A percentile compares a stretch with the other conserved stretches of the same genome.
Evolutionary conservation across 2,888 invertebrate genomes (phyloP).

Genomic region (Pachydiplax longipennis): DNA sequence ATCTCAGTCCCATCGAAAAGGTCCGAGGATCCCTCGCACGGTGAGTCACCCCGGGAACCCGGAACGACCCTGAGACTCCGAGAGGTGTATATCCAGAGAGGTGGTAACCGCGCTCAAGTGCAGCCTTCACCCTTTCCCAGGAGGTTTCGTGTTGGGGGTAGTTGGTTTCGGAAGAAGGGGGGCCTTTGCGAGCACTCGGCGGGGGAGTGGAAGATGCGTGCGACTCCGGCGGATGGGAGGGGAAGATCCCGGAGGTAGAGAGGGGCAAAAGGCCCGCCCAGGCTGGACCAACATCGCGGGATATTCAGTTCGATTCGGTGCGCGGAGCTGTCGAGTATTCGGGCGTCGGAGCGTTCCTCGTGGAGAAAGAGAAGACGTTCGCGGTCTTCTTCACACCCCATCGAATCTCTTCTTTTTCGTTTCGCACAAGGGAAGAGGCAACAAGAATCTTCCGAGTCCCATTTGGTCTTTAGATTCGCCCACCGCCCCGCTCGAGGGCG

Average conservation of each 20-base stretch:
- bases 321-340: constrained; percentile 1
- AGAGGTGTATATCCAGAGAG: not conserved
- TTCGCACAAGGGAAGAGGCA: too few species aligned
- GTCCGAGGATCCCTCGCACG: too few species aligned
- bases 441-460: not conserved
- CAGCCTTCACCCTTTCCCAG: not conserved
- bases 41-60: too few species aligned
- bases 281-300: not conserved
- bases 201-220: not conserved
- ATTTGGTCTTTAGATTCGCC: not conserved
- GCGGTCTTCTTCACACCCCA: not conserved
- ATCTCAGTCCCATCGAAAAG: too few species aligned
- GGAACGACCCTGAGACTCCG: too few species aligned
- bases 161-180: not conserved
- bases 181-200: not conserved
- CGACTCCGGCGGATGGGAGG: not conserved
- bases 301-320: constrained; percentile 32
- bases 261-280: not conserved
- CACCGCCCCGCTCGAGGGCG: not conserved
- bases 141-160: not conserved
- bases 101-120: not conserved
- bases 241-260: not conserved
- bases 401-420: too few species aligned
- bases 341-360: not conserved
- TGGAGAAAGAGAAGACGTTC: not conserved